phyloP scores from a whole-genome alignment of 2,113 vertebrate genomes.

The Pandion haliaetus region DNA sequence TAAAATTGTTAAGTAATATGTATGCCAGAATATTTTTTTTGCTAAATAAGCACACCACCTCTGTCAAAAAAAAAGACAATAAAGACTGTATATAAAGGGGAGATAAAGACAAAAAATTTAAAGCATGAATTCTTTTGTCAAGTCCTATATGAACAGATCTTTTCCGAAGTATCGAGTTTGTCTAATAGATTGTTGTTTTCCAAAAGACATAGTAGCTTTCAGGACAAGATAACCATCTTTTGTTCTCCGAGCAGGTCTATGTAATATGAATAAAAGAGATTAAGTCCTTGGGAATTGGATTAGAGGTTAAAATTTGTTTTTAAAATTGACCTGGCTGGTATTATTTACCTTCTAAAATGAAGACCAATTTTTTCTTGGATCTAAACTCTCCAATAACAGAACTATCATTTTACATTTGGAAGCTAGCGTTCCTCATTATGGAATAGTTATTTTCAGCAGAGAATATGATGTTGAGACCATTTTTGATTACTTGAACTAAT shows the following conservation, averaged over 20 bases:
- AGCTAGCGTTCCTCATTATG: background rate
- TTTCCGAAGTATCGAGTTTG: background rate
- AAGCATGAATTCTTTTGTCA: background rate
- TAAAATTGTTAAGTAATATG: background rate
- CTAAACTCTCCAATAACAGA: background rate
- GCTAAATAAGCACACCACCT: background rate
- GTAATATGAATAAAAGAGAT: background rate
- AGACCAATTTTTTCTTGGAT: background rate
- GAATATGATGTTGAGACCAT: background rate
- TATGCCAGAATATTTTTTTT: background rate
- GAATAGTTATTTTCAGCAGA: background rate
- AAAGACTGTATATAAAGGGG: background rate
- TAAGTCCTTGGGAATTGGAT: background rate
- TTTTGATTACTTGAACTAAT: background rate
- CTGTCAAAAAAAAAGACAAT: background rate
- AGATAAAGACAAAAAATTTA: background rate
- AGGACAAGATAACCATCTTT: background rate
- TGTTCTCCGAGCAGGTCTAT: background rate
- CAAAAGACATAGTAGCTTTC: background rate
- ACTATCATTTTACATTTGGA: background rate
- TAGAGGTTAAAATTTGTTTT: background rate
- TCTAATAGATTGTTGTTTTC: background rate
- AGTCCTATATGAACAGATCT: background rate
- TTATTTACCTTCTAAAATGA: background rate
- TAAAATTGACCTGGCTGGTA: background rate